Percentiles rank a stretch among this genome's conserved stretches.
Conservation (phyloP, 2,888 invertebrate genomes). For the Caenorhabditis macrosperma region DNA sequence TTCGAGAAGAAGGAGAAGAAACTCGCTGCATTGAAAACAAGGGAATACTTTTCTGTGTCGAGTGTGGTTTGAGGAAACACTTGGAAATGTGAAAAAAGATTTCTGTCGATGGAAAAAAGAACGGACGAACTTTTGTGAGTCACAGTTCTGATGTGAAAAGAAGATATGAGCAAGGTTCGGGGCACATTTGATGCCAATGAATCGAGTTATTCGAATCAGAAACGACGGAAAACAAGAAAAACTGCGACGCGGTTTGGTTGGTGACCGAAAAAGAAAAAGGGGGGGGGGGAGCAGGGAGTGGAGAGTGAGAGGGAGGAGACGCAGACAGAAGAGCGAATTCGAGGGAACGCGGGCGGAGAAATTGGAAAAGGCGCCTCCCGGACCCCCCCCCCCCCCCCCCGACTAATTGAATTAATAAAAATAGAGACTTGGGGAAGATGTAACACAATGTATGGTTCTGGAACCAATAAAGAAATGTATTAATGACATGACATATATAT, state of each 20-base stretch:
- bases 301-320: conserved; percentile 6
- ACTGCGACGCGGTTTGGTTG: neutral
- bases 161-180: neutral
- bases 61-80: too few relatives aligned
- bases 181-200: conserved; percentile 36
- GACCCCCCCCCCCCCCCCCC: too few relatives aligned
- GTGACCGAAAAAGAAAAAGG: conserved; percentile 22
- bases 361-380: neutral
- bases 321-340: conserved; percentile 17
- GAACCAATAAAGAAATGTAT: neutral
- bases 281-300: conserved; percentile 19
- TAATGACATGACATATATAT: neutral
- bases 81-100: too few relatives aligned
- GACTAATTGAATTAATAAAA: too few relatives aligned
- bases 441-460: too few relatives aligned
- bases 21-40: too few relatives aligned
- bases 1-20: neutral
- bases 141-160: too few relatives aligned
- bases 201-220: conserved; percentile 41
- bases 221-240: conserved; percentile 7
- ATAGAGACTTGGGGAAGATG: too few relatives aligned
- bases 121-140: too few relatives aligned
- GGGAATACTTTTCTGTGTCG: too few relatives aligned
- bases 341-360: conserved; percentile 9
- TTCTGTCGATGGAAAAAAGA: too few relatives aligned